These are phyloP conservation scores for Scomber colias DNA, from an alignment of 2,113 vertebrate genomes.

Conservation along the genomic window DNA sequence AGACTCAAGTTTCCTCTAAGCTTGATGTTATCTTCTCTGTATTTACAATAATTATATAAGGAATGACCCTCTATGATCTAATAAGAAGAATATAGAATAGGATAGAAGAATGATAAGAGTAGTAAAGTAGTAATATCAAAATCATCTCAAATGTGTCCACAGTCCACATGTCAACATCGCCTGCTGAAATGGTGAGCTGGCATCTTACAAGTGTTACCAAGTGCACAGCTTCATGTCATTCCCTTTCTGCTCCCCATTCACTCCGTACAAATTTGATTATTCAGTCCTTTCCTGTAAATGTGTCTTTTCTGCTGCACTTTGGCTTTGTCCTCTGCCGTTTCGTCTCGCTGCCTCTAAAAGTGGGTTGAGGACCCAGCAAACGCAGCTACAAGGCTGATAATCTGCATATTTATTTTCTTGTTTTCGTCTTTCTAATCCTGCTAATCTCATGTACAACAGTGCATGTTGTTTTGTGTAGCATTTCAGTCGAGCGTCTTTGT, in stretches of 20 bases:
- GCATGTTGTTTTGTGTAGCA: neutral
- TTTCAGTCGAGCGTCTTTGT: neutral
- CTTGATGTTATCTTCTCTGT: neutral
- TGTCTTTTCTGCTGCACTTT: conserved; percentile 3
- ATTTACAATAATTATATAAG: neutral
- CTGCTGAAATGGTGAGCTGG: neutral
- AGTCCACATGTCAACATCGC: neutral
- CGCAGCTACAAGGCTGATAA: neutral
- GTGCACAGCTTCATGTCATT: conserved; percentile 3
- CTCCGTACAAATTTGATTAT: conserved; percentile 15
- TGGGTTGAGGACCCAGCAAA: neutral
- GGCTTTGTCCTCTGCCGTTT: neutral
- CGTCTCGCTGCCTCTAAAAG: neutral
- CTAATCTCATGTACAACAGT: neutral
- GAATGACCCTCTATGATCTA: neutral
- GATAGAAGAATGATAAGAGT: neutral
- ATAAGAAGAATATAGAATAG: neutral
- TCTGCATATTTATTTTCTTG: neutral
- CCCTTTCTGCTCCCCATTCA: neutral
- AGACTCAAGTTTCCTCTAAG: neutral
- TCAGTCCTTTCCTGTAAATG: conserved; percentile 25
- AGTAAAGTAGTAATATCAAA: no score
- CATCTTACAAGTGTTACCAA: neutral
- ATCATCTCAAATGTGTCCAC: neutral
- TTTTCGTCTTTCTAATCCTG: neutral